Conservation (phyloP, 2,888 invertebrate species). For the Scaptomyza caliginosa region DNA sequence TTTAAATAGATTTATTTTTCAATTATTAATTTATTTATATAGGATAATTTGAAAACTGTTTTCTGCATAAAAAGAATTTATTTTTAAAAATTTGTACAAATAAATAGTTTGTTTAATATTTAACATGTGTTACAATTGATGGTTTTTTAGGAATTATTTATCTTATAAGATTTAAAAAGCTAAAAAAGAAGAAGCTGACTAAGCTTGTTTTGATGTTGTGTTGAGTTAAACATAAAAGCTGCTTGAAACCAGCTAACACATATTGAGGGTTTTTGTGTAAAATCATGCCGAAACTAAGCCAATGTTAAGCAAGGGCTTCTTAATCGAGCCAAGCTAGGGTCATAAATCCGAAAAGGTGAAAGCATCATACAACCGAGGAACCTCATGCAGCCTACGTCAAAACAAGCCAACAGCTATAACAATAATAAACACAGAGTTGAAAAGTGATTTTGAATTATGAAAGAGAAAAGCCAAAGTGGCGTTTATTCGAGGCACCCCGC, state of each 20-base stretch:
- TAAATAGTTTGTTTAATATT: too few relatives aligned
- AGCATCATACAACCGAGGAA: constrained; percentile 21
- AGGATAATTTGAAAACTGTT: too few relatives aligned
- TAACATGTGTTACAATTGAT: too few relatives aligned
- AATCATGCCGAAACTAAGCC: constrained; percentile 18
- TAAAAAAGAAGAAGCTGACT: too few relatives aligned
- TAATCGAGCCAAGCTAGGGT: not conserved
- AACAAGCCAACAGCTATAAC: constrained; percentile 27
- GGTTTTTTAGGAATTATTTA: too few relatives aligned
- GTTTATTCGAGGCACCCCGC: constrained; percentile 35
- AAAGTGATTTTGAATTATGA: constrained; percentile 76
- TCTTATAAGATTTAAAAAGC: too few relatives aligned
- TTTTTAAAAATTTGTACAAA: too few relatives aligned
- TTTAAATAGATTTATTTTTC: too few relatives aligned
- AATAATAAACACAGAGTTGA: constrained; percentile 41
- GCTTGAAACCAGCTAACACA: constrained; percentile 13
- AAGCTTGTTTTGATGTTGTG: constrained; percentile 16
- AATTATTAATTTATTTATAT: too few relatives aligned
- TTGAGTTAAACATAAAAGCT: constrained; percentile 29
- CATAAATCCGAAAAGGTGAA: constrained; percentile 62
- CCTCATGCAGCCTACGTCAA: constrained; percentile 13
- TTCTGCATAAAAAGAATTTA: too few relatives aligned
- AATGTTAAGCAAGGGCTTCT: constrained; percentile 11
- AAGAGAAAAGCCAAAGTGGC: constrained; percentile 57
- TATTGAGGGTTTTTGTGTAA: constrained; percentile 18